A percentile compares a stretch with the other conserved stretches of the same genome.
These are phyloP conservation scores for Orientallactaga sibirica DNA, from an alignment of 2,797 vertebrate species.

Conservation along the genomic window DNA sequence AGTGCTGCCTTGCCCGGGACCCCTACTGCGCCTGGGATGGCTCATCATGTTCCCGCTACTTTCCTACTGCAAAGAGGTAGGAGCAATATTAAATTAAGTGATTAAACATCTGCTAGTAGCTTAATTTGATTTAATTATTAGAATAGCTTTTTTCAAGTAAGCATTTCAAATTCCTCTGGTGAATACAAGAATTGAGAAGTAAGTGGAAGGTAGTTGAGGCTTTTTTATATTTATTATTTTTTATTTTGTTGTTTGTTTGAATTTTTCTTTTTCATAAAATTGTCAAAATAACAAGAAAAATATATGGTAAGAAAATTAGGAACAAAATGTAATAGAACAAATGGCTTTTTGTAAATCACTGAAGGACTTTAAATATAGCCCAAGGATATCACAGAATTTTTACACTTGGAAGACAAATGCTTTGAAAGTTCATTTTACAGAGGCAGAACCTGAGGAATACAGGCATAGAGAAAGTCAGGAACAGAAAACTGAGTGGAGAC, in stretches of 20 bases:
- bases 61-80: conserved; percentile 98
- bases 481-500: neutral
- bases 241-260: fast-evolving
- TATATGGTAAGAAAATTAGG: neutral
- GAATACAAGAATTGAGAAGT: neutral
- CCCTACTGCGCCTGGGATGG: conserved; percentile 99
- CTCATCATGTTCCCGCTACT: conserved; percentile 97
- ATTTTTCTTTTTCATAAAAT: neutral
- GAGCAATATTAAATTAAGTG: conserved; percentile 37
- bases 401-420: neutral
- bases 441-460: neutral
- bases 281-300: neutral
- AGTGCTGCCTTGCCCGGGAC: conserved; percentile 98
- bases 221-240: neutral
- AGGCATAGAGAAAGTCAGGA: neutral
- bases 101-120: neutral
- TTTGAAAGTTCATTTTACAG: neutral
- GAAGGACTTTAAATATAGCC: neutral
- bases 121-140: neutral
- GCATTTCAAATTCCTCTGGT: neutral
- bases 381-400: neutral
- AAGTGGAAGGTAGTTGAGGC: neutral
- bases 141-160: neutral
- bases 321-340: neutral
- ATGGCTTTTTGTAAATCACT: neutral